These are phyloP conservation scores for Drosophila trapezifrons DNA, from an alignment of 1,140 invertebrate genomes.

Conservation along the genomic window DNA sequence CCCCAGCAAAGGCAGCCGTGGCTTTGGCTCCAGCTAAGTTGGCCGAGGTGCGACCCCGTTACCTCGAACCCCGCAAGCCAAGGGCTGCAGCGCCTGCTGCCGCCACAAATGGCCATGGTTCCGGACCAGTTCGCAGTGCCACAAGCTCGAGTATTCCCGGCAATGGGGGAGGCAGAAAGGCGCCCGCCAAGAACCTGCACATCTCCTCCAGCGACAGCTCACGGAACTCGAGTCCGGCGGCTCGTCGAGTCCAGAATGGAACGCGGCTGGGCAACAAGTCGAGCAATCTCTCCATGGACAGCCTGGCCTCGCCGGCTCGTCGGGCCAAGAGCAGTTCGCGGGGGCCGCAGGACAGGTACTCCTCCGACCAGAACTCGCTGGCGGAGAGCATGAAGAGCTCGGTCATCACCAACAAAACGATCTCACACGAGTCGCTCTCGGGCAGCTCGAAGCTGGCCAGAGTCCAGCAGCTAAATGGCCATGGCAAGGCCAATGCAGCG, in stretches of 20 bases:
- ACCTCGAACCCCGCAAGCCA: slow-evolving; percentile 85
- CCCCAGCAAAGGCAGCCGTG: slow-evolving; percentile 39
- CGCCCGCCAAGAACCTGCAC: slow-evolving; percentile 71
- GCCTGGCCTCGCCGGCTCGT: slow-evolving; percentile 84
- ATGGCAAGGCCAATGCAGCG: slow-evolving; percentile 4
- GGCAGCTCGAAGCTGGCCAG: slow-evolving; percentile 59
- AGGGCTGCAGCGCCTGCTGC: slow-evolving; percentile 62
- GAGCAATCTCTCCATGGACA: slow-evolving; percentile 85
- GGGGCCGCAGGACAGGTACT: slow-evolving; percentile 67
- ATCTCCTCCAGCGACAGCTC: slow-evolving; percentile 84
- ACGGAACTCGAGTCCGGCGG: slow-evolving; percentile 88
- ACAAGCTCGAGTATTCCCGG: slow-evolving; percentile 86
- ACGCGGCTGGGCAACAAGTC: slow-evolving; percentile 83
- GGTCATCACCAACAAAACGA: slow-evolving; percentile 83
- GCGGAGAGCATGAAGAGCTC: slow-evolving; percentile 85
- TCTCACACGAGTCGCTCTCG: slow-evolving; percentile 80
- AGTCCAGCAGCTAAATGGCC: slow-evolving; percentile 67
- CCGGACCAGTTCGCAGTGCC: slow-evolving; percentile 84
- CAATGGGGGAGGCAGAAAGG: slow-evolving; percentile 42
- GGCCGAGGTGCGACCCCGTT: slow-evolving; percentile 86
- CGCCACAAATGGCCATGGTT: slow-evolving; percentile 61
- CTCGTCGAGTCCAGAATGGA: slow-evolving; percentile 84
- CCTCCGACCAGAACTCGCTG: slow-evolving; percentile 85
- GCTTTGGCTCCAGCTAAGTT: slow-evolving; percentile 16
- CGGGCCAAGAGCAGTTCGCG: slow-evolving; percentile 60